Percentiles rank a stretch among this genome's conserved stretches.
phyloP scores from a whole-genome alignment of 2,888 invertebrate species.

The Lasioglossum zephyrum region DNA sequence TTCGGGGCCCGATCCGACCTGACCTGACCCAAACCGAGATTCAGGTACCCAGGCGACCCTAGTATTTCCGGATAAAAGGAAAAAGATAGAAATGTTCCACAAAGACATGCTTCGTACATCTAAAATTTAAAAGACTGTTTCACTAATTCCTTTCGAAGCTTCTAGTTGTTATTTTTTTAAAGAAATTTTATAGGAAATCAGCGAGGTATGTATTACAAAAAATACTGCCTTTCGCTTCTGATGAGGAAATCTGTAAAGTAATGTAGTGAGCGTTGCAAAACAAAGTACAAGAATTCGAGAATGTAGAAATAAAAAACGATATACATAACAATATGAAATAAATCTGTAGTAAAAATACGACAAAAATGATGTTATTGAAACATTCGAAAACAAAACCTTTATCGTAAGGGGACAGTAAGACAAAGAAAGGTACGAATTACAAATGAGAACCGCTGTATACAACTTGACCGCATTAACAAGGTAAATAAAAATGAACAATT shows the following conservation, averaged over 20 bases:
- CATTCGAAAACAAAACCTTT: not conserved
- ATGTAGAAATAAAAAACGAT: not conserved
- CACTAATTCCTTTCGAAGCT: not conserved
- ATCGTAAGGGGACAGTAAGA: not conserved
- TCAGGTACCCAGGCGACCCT: too few species aligned
- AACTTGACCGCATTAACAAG: not conserved
- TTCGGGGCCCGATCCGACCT: too few species aligned
- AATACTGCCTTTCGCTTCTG: not conserved
- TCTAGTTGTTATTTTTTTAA: not conserved
- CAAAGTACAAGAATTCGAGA: not conserved
- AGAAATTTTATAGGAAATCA: not conserved
- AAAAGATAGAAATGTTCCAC: not conserved
- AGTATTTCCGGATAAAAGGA: not conserved
- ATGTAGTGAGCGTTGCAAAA: not conserved
- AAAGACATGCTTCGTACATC: not conserved
- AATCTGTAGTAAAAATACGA: not conserved
- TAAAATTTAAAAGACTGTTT: not conserved
- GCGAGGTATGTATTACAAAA: not conserved
- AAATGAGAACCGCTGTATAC: not conserved
- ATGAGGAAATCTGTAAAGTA: conserved; percentile 1
- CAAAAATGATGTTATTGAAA: not conserved
- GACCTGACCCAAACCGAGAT: too few species aligned
- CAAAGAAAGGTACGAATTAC: not conserved
- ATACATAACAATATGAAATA: not conserved
- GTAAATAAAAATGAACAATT: not conserved